Evolutionary conservation across 1,140 invertebrate genomes (phyloP).

Genomic region (Drusus annulatus): DNA sequence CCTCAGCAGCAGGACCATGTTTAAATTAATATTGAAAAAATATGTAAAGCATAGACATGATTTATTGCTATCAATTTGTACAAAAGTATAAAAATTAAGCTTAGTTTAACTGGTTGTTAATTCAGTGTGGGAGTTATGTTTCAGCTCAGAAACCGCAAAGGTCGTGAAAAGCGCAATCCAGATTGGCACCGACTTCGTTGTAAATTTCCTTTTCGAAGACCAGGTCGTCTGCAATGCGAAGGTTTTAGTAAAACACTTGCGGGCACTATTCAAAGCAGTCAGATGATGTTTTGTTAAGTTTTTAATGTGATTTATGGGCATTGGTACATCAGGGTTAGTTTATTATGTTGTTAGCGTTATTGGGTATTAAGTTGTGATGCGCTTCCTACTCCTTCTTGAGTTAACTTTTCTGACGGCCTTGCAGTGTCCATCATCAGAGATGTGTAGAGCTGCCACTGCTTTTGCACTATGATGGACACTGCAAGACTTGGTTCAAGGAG

Average conservation of each 20-base stretch:
- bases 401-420: too few species aligned
- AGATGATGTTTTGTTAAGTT: too few species aligned
- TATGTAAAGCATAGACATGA: constrained; percentile 41
- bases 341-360: too few species aligned
- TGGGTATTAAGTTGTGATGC: too few species aligned
- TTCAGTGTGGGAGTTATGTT: constrained; percentile 29
- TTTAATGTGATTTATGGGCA: too few species aligned
- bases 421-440: too few species aligned
- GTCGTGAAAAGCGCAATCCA: constrained; percentile 96
- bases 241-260: constrained; percentile 26
- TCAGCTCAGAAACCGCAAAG: constrained; percentile 69
- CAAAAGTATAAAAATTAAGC: constrained; percentile 47
- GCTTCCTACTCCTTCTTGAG: too few species aligned
- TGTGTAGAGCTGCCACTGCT: too few species aligned
- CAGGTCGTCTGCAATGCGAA: constrained; percentile 89
- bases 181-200: constrained; percentile 96
- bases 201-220: constrained; percentile 98
- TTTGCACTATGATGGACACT: too few species aligned
- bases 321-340: too few species aligned
- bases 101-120: constrained; percentile 18
- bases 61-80: constrained; percentile 53
- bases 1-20: too few species aligned
- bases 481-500: too few species aligned
- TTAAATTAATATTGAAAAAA: constrained; percentile 42
- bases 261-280: background rate